phyloP scores from a whole-genome alignment of 2,888 invertebrate genomes.

The Cataglyphis albicans region DNA sequence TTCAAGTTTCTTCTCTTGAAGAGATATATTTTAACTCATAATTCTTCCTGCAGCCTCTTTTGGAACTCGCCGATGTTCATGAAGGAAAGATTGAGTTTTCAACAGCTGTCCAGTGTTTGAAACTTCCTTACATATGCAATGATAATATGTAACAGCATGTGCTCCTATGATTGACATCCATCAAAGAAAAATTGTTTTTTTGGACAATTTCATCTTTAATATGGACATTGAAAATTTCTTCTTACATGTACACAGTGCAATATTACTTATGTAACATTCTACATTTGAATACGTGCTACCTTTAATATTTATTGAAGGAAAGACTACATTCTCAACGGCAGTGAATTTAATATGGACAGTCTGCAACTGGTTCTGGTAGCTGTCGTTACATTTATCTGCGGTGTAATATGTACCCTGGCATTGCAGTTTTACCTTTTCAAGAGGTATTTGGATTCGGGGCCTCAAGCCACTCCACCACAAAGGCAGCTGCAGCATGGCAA shows the following conservation, averaged over 20 bases:
- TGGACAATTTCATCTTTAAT: not conserved
- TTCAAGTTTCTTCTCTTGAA: not conserved
- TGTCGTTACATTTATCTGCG: constrained; percentile 83
- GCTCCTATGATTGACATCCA: not conserved
- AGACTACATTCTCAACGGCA: constrained; percentile 16
- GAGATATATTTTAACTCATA: not conserved
- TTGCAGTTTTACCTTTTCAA: constrained; percentile 85
- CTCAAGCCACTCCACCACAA: constrained; percentile 82
- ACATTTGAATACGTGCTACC: not conserved
- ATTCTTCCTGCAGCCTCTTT: constrained; percentile 12
- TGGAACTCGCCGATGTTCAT: not conserved
- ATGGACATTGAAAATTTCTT: constrained; percentile 6
- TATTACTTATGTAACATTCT: not conserved
- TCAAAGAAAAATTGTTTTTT: not conserved
- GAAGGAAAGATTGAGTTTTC: not conserved
- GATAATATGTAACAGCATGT: not conserved
- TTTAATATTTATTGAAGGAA: constrained; percentile 7
- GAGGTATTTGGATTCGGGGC: constrained; percentile 84
- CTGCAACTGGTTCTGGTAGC: constrained; percentile 81
- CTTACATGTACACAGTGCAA: not conserved
- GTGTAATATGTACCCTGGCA: constrained; percentile 84
- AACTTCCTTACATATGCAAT: not conserved
- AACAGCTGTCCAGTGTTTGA: constrained; percentile 5
- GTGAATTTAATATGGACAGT: constrained; percentile 82
- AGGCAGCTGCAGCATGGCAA: constrained; percentile 82